Conservation (phyloP, 2,797 vertebrate species). For the Coluber constrictor region DNA sequence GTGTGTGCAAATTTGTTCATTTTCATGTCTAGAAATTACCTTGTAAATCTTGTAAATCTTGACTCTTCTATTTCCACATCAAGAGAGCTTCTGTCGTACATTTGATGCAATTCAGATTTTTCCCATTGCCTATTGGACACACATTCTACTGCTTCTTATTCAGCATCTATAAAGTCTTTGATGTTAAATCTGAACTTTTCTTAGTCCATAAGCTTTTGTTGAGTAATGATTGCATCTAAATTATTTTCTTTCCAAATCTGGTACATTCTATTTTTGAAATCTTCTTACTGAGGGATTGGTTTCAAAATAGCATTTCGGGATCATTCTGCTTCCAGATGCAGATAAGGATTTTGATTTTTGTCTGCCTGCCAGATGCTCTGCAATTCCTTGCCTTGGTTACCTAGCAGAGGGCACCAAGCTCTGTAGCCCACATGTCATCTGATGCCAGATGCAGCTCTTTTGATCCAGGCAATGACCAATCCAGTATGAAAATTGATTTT, state of each 20-base stretch:
- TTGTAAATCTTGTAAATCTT: not conserved
- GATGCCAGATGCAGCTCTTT: not conserved
- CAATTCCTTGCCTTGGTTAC: not conserved
- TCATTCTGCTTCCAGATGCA: not conserved
- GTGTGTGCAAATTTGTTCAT: not conserved
- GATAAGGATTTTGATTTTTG: not conserved
- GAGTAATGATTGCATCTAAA: not conserved
- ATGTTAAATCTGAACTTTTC: not conserved
- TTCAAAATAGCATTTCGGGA: not conserved
- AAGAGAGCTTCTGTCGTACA: not conserved
- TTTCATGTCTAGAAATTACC: not conserved
- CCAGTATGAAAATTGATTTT: not conserved
- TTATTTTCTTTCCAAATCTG: not conserved
- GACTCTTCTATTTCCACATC: not conserved
- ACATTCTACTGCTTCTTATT: not conserved
- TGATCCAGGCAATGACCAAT: not conserved
- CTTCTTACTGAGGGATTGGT: not conserved
- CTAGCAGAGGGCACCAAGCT: not conserved
- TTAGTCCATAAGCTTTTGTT: not conserved
- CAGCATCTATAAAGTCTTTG: not conserved
- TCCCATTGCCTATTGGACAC: not conserved
- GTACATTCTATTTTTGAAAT: not conserved
- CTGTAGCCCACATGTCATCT: not conserved
- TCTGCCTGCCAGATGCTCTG: not conserved
- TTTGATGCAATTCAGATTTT: not conserved